Base-by-base conservation (phyloP, 2,888 invertebrate genomes). In the Hedya salicella region DNA sequence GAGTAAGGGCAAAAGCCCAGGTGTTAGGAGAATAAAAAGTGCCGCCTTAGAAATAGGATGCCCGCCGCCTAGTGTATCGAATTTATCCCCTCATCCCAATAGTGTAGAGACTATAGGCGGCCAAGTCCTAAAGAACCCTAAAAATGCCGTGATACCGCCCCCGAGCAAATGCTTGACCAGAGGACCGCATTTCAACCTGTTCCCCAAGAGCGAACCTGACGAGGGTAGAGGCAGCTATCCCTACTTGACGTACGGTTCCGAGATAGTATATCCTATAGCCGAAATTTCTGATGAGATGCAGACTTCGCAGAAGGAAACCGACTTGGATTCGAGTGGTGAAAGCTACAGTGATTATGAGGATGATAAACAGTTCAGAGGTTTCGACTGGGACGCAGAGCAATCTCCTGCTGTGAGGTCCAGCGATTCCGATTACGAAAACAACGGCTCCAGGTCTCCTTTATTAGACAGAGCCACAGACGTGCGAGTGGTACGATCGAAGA, bases 251-350 rank as follows among this genome's bases (percentile, higher is more conserved):
- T 95, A 95, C 73, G 95, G 95, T 13, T 95, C 96, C 1, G 96
- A 96, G 84, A 95, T 96, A 66, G 94, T 96, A 1, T 96, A 97
- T 83, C 96, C 97, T 3, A 97, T 97, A 73, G 96, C 96, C 0
- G 97, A 97, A 87, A 96, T 96, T 80, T 95, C 95, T 0, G 97
- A 96, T 77, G 96, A 97, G 83, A 95, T 95, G 89, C 94, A 94
- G 79, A 94, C 94, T 9, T 94, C 94, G 0, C 94, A 95, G 73
- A 94, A 94, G 48, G 94, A 94, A 76, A 94, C 94, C 0, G 94
- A 94, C 76, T 76, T 94, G 68, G 93, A 93, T 72, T 94, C 94
- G 0, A 92, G 93, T 50, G 94, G 93, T 19, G 93, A 93, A 72
- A 94, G 94, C 68, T 94, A 94, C 73, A 94, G 93, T 68, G 94